Base-by-base conservation (phyloP, 37 sponge, comb jelly and placozoan genomes). In the Halisarca cf. caerulea region DNA sequence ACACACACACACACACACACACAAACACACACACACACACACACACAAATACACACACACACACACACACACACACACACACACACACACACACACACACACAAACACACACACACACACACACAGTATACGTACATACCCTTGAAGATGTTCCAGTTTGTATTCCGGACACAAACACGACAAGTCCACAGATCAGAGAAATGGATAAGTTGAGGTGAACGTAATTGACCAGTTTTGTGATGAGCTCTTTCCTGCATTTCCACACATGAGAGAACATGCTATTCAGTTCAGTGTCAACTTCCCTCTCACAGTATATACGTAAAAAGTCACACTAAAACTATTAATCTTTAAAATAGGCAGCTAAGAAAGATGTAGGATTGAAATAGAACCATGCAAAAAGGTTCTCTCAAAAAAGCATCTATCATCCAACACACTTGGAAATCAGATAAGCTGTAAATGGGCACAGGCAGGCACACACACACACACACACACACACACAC, bases 131-230 rank as follows among this genome's bases (percentile, higher is more conserved):
- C 9, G 33, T 80, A 62, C 30, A 62, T 30, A 68, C 69, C 69
- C 69, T 58, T 2, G 84, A 42, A 72, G 43, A 37, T 24, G 61
- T 80, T 4, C 57, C 59, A 58, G 32, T 21, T 4, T 80, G 61
- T 14, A 83, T 71, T 7, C 72, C 84, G 9, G 72, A 41, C 72
- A 83, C 3, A 69, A 83, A 83, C 42, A 83, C 39, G 36, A 71
- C 36, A 21, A 83, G 72, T 1, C 45, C 70, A 20, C 41, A 45
- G n/a, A 71, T 83, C 32, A 83, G 84, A 14, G 84, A 25, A 83
- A 83, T 83, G 7, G 33, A 36, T 1, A 72, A 79, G 38, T 83
- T 83, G 25, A 83, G 27, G 72, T 83, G 59, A 41, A 71, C 70
- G 53, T 37, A 72, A 73, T 66, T 72, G 32, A 51, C 37, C 40